These are phyloP conservation scores for Agrochola lychnidis DNA, from an alignment of 2,888 invertebrate genomes.

Conservation along the genomic window DNA sequence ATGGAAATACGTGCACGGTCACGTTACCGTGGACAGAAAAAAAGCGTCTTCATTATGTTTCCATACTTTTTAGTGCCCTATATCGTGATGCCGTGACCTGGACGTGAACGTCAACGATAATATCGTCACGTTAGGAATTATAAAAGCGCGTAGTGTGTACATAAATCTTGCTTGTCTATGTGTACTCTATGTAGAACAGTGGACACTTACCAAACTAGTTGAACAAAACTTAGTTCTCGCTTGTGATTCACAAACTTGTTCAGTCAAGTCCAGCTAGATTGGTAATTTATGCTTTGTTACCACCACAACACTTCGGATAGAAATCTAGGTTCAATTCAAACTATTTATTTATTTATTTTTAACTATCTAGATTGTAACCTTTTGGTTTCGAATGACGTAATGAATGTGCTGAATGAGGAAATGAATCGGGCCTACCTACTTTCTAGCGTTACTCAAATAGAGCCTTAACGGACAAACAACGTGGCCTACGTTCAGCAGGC, in stretches of 20 bases:
- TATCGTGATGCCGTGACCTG: no score
- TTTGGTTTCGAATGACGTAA: neutral
- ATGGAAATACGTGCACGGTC: no score
- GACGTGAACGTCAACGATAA: no score
- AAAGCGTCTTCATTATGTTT: no score
- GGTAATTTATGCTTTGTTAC: conserved; percentile 52
- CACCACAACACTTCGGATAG: conserved; percentile 17
- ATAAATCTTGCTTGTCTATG: conserved; percentile 15
- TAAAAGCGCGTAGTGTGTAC: neutral
- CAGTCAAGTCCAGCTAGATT: conserved; percentile 41
- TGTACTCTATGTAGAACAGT: conserved; percentile 4
- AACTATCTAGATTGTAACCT: neutral
- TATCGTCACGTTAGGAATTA: no score
- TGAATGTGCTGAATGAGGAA: neutral
- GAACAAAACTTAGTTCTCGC: conserved; percentile 42
- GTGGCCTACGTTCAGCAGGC: no score
- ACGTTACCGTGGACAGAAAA: no score
- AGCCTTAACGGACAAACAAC: neutral
- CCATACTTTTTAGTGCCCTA: no score
- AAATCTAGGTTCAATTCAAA: conserved; percentile 6
- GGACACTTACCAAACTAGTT: conserved; percentile 38
- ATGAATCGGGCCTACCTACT: neutral
- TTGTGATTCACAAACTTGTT: conserved; percentile 39
- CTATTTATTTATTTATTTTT: neutral
- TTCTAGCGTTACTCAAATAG: no score